Base-by-base conservation (phyloP, 1,140 invertebrate genomes). In the Leptopilina clavipes region DNA sequence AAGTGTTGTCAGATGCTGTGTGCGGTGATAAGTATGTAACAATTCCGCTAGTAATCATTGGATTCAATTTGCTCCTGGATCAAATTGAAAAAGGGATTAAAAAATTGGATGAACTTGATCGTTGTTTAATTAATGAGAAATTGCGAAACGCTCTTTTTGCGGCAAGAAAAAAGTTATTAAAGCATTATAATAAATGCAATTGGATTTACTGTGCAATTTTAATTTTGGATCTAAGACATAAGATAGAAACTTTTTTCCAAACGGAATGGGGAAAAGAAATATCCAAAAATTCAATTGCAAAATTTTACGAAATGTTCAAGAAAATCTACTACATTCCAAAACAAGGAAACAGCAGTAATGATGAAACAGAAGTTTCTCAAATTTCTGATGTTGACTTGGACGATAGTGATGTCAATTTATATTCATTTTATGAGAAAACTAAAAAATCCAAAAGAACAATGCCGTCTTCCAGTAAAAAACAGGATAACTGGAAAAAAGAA, bases 211-310 rank as follows among this genome's bases (percentile, higher is more conserved):
- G 86, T 78, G 82, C 78, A 70, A 76, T 84, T 78, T 81, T 88
- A 72, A 86, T 87, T 80, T 81, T 87, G 79, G 84, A 89, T 82
- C 86, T 82, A 81, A 85, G 83, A 72, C 86, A 87, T 80, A 88
- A 86, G 79, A 75, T 81, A 76, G 79, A 88, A 76, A 86, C 83
- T 79, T 89, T 87, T 83, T 81, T 88, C 71, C 70, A 83, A 75
- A 86, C 85, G 77, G 56, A 75, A 17, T 86, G 85, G 86, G 86
- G 84, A 44, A 82, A 83, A 79, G 77, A 86, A 81, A 72, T 86
- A 79, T 31, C 25, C 1, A 86, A 84, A 84, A 81, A 84, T 79
- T 72, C 72, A 82, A 74, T 19, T 2, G 1, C 18, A 9, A 65
- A 31, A 31, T 19, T 65, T 22, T 6, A 78, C 77, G 75, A 81